phyloP scores from a whole-genome alignment of 2,888 invertebrate genomes.

The Fragum whitleyi region DNA sequence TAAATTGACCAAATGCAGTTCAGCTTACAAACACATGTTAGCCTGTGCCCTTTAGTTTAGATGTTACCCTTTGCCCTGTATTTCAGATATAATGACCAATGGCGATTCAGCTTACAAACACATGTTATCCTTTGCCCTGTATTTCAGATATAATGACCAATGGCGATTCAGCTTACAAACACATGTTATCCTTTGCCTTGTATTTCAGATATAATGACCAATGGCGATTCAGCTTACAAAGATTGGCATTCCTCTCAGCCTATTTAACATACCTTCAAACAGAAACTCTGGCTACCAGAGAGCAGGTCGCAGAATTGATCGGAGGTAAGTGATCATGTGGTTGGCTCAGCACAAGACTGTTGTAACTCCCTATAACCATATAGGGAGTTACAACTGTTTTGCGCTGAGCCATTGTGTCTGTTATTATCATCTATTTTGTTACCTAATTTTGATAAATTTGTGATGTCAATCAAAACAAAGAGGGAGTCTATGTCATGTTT shows the following conservation, averaged over 20 bases:
- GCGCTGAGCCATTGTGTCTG: too few species aligned
- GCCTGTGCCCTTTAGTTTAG: too few species aligned
- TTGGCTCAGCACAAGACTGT: too few species aligned
- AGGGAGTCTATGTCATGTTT: too few species aligned
- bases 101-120: constrained; percentile 93
- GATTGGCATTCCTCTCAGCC: constrained; percentile 91
- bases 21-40: constrained; percentile 89
- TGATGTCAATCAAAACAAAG: too few species aligned
- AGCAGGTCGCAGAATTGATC: constrained; percentile 91
- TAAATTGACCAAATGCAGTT: constrained; percentile 95
- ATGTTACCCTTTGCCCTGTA: too few species aligned
- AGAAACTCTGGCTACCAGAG: constrained; percentile 90
- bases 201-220: constrained; percentile 91
- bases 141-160: constrained; percentile 89
- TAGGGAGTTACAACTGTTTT: too few species aligned
- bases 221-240: constrained; percentile 93
- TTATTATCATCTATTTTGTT: too few species aligned
- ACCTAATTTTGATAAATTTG: too few species aligned
- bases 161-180: constrained; percentile 94
- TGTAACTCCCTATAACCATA: too few species aligned
- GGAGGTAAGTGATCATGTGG: constrained; percentile 91
- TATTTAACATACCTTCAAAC: constrained; percentile 93
- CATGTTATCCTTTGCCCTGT: too few species aligned
- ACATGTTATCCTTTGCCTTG: too few species aligned
- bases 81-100: constrained; percentile 92